These are phyloP conservation scores for Drosophila kanapiae DNA, from an alignment of 1,140 invertebrate species.

Conservation along the genomic window DNA sequence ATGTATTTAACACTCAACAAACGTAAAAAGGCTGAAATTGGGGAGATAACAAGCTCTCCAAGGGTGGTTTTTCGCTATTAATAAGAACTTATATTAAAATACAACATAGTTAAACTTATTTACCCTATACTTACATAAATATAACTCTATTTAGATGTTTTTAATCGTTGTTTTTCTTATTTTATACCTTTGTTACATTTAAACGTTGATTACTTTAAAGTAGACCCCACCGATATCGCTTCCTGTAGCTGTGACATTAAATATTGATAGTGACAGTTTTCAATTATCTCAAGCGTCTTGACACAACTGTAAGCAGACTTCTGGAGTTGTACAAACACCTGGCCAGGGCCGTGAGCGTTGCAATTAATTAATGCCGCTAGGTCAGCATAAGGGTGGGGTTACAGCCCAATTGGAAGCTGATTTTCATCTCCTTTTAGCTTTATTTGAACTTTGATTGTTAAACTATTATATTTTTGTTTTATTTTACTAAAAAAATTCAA, in stretches of 20 bases:
- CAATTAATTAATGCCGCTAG: slow-evolving; percentile 69
- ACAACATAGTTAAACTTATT: too few relatives aligned
- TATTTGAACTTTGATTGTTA: not conserved
- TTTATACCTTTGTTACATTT: not conserved
- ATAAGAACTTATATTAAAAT: too few relatives aligned
- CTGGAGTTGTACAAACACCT: slow-evolving; percentile 51
- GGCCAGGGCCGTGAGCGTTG: slow-evolving; percentile 35
- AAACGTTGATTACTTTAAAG: not conserved
- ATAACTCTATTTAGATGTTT: too few relatives aligned
- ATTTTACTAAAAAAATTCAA: not conserved
- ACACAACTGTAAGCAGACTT: slow-evolving; percentile 62
- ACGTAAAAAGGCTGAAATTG: not conserved
- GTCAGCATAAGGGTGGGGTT: slow-evolving; percentile 36
- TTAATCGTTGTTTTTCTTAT: too few relatives aligned
- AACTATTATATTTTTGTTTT: not conserved
- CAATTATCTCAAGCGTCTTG: slow-evolving; percentile 70
- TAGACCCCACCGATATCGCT: not conserved
- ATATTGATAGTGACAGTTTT: slow-evolving; percentile 62
- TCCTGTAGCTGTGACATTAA: slow-evolving; percentile 29
- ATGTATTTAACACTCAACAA: not conserved
- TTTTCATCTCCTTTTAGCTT: not conserved
- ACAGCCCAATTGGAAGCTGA: slow-evolving; percentile 32
- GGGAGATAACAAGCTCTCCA: not conserved
- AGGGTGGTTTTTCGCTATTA: not conserved
- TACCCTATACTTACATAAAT: too few relatives aligned